These are phyloP conservation scores for Aphyosemion australe DNA, from an alignment of 2,113 vertebrate species.

Conservation along the genomic window DNA sequence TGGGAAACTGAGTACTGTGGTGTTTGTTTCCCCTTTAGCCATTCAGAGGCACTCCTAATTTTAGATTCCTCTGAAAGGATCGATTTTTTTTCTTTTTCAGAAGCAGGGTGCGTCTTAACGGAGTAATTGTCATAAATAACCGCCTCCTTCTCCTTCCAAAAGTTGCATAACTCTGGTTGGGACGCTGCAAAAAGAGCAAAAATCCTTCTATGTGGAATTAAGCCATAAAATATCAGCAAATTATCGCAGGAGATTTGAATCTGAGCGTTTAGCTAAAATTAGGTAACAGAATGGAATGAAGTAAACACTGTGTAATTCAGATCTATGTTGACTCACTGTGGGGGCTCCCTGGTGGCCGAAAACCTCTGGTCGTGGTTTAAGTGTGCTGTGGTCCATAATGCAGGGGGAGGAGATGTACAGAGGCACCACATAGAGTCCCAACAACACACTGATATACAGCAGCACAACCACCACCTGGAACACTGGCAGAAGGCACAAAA, in stretches of 20 bases:
- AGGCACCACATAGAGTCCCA: constrained; percentile 89
- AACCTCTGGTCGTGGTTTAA: constrained; percentile 86
- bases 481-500: constrained; percentile 67
- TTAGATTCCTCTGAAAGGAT: constrained; percentile 58
- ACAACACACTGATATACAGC: constrained; percentile 84
- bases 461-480: constrained; percentile 87
- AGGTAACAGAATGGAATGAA: neutral
- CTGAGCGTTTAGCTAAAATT: neutral
- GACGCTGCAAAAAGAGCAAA: constrained; percentile 6
- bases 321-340: constrained; percentile 81
- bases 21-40: constrained; percentile 18
- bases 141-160: constrained; percentile 14
- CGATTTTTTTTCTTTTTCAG: constrained; percentile 26
- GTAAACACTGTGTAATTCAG: neutral
- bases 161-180: constrained; percentile 21
- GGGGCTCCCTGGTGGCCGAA: constrained; percentile 91
- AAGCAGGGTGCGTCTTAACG: constrained; percentile 21
- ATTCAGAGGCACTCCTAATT: constrained; percentile 42
- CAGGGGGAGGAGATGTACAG: constrained; percentile 93
- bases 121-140: constrained; percentile 25
- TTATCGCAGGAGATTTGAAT: neutral
- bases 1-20: constrained; percentile 55
- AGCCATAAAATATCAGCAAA: neutral
- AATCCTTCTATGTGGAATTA: constrained; percentile 22
- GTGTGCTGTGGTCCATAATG: constrained; percentile 88